A percentile compares a stretch with the other conserved stretches of the same genome.
Conservation (phyloP, 1,140 invertebrate species). For the Laupala kohalensis region DNA sequence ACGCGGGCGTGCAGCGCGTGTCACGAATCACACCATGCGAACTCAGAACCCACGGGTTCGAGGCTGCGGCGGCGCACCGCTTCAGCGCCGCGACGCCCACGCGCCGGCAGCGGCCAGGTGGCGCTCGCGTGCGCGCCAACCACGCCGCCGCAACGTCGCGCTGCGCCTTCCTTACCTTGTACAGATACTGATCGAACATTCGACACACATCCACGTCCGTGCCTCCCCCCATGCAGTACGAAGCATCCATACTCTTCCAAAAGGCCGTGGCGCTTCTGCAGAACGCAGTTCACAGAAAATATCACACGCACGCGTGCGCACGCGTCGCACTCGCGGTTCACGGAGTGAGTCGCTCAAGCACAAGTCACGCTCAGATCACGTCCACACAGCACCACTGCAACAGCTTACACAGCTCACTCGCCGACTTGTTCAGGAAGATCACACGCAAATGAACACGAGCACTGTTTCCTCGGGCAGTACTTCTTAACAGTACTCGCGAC, state of each 20-base stretch:
- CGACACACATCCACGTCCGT: slow-evolving; percentile 48
- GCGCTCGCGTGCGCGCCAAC: no score
- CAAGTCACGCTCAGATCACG: no score
- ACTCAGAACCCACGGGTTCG: not conserved
- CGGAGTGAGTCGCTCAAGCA: no score
- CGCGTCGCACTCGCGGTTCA: no score
- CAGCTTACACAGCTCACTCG: not conserved
- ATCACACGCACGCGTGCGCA: no score
- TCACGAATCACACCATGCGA: no score
- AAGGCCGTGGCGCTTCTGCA: not conserved
- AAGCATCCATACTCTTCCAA: slow-evolving; percentile 38
- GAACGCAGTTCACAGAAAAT: no score
- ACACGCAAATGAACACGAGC: not conserved
- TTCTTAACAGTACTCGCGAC: not conserved
- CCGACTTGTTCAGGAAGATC: not conserved
- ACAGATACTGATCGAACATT: slow-evolving; percentile 53
- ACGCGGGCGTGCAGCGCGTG: no score
- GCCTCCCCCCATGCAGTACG: slow-evolving; percentile 39
- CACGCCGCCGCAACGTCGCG: no score
- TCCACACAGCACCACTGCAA: not conserved
- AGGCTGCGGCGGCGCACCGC: not conserved
- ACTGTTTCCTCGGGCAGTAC: not conserved
- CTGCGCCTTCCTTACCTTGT: slow-evolving; percentile 40
- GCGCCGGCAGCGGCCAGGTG: no score
- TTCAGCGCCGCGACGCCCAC: not conserved